These are phyloP conservation scores for Coenonympha arcania DNA, from an alignment of 2,888 invertebrate genomes.

Conservation along the genomic window DNA sequence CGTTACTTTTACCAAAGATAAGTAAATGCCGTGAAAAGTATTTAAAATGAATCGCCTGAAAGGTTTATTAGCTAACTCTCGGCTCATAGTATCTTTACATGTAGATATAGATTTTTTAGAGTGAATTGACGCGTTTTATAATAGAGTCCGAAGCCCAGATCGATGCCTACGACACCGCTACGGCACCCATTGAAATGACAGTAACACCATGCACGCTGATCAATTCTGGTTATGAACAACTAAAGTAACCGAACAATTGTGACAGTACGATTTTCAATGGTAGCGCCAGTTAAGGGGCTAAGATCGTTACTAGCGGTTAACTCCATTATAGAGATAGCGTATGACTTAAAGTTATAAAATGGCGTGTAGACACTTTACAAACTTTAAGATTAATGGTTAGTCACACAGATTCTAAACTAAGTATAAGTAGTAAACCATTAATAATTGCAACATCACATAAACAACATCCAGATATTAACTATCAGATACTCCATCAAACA, in stretches of 20 bases:
- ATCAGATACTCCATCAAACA: constrained; percentile 67
- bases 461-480: constrained; percentile 70
- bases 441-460: constrained; percentile 71
- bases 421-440: constrained; percentile 45
- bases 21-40: not conserved
- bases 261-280: constrained; percentile 32
- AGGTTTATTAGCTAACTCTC: not conserved
- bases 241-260: constrained; percentile 23
- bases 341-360: constrained; percentile 46
- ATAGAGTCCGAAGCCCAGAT: constrained; percentile 30
- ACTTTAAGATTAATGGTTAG: constrained; percentile 44
- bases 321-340: constrained; percentile 32
- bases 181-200: constrained; percentile 41
- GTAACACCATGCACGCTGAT: constrained; percentile 46
- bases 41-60: not conserved
- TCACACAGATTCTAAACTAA: constrained; percentile 66
- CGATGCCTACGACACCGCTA: constrained; percentile 38
- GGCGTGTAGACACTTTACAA: constrained; percentile 35
- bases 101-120: not conserved
- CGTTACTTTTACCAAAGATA: not conserved
- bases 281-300: constrained; percentile 29
- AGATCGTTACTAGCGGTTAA: constrained; percentile 33
- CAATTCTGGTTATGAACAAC: constrained; percentile 29
- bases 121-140: constrained; percentile 22
- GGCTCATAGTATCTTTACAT: not conserved